Evolutionary conservation across 2,888 invertebrate genomes (phyloP), one percentile per base, ranked within the genome.

Genomic region (Empis livida): DNA sequence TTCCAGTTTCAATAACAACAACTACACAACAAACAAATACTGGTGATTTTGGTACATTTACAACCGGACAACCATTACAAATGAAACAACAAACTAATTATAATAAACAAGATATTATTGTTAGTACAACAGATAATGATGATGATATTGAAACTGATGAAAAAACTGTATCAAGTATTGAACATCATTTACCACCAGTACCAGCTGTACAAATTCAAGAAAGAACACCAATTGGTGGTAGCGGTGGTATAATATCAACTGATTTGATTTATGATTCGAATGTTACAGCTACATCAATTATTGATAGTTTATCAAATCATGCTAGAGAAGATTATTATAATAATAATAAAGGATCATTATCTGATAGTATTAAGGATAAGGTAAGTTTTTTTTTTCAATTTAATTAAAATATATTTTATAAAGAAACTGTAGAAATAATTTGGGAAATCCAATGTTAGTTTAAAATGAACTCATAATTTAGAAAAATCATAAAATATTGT

Each of bases 251-350:
- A 51, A 39, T 53, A 37, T 39, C 50, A 42, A 52, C 50, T 14
- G 61, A 62, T 47, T 58, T 67, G 49, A 61, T 63, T 51, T 67
- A 68, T 52, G 65, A 65, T 60, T 55, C 59, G 4, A 64, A 65
- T 57, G 67, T 65, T 51, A 67, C 67, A 56, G 62, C 68, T 41
- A 65, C 68, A 45, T 65, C 68, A 35, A 61, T 69, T 52, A 68
- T 69, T 55, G 67, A 69, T 56, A 67, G 65, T 54, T 57, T 69
- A 44, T 49, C 54, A 16, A 66, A 64, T 57, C 61, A 64, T 51
- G 61, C 67, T 50, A 65, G 67, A 47, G 65, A 68, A 50, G 68
- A 68, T 57, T 65, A 65, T 56, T 68, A 65, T 55, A 62, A 63
- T 48, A 58, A 56, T 48, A 59, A 62, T 27, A 23, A 27, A 23